phyloP scores from a whole-genome alignment of 1,140 invertebrate genomes.

The Grapholita molesta region DNA sequence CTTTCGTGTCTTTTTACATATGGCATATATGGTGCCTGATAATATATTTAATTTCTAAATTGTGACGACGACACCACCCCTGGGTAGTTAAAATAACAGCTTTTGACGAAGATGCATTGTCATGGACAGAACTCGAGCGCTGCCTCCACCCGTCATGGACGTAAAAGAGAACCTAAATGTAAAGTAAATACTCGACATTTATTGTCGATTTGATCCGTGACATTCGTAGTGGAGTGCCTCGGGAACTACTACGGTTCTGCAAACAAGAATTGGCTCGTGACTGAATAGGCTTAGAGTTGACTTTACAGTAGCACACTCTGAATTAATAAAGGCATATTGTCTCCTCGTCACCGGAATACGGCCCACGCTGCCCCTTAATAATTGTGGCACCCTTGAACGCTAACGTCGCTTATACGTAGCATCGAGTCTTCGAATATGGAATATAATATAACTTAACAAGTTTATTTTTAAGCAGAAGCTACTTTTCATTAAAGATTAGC shows the following conservation, averaged over 20 bases:
- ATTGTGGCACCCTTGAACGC: background rate
- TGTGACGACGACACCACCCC: background rate
- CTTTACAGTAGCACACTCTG: constrained; percentile 22
- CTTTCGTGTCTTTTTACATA: background rate
- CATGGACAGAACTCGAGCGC: constrained; percentile 54
- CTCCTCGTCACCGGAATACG: constrained; percentile 49
- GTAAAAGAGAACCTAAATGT: constrained; percentile 64
- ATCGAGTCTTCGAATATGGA: background rate
- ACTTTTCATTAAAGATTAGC: too few species aligned
- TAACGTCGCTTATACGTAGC: background rate
- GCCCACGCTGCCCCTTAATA: constrained; percentile 44
- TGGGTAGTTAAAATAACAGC: constrained; percentile 53
- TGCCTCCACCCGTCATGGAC: constrained; percentile 43
- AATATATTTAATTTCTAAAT: constrained; percentile 12
- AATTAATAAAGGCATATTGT: constrained; percentile 24
- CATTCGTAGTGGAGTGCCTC: constrained; percentile 48
- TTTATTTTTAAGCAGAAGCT: too few species aligned
- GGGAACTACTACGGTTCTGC: constrained; percentile 8
- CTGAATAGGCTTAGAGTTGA: constrained; percentile 21
- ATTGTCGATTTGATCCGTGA: constrained; percentile 68
- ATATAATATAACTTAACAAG: too few species aligned
- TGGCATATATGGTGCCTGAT: background rate
- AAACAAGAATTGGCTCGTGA: constrained; percentile 7
- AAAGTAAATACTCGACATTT: constrained; percentile 71
- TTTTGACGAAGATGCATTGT: constrained; percentile 58